Evolutionary conservation across 2,797 vertebrate genomes (phyloP), one percentile per base, ranked within the genome.

Genomic region (Sebastes minor): DNA sequence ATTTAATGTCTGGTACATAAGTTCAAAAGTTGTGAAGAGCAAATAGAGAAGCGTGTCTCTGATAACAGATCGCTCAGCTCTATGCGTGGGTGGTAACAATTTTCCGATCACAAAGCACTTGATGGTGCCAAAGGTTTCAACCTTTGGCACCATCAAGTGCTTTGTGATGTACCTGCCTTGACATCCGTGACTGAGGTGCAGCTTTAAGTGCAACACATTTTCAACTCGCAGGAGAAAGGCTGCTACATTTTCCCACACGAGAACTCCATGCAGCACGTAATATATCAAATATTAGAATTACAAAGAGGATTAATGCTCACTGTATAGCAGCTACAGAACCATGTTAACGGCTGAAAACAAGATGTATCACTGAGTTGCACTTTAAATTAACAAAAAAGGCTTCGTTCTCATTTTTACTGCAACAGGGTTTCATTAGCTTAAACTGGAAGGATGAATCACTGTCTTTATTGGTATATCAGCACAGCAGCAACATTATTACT

Each of bases 1-100:
- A 90, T 90, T 86, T 80, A 89, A 81, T 61, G 80, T 53, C 46
- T 73, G 4, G n/a, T 65, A 84, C 67, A 78, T 69, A 87, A 63
- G 49, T 84, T 81, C 5, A 67, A 80, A 83, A 82, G 72, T 67
- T 28, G 12, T 46, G 30, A 73, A 69, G 16, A 64, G 56, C 38
- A 72, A 87, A 81, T 23, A 53, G 6, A 85, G 80, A 84, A 70
- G 66, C 72, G 75, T 61, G 23, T 12, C 46, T 56, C 69, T 60
- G 82, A 86, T 84, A 84, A 84, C 28, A 82, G 13, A 55, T 63
- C 35, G 78, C 27, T 76, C 25, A 64, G 70, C 77, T 88, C 8
- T 18, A 6, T 33, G 68, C 6, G 60, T 77, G 55, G 56, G 71
- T 28, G 70, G 65, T 35, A 80, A 78, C 71, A 80, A 71, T 84